These are phyloP conservation scores for Pseudopodoces humilis DNA, from an alignment of 2,113 vertebrate genomes.

Conservation along the genomic window DNA sequence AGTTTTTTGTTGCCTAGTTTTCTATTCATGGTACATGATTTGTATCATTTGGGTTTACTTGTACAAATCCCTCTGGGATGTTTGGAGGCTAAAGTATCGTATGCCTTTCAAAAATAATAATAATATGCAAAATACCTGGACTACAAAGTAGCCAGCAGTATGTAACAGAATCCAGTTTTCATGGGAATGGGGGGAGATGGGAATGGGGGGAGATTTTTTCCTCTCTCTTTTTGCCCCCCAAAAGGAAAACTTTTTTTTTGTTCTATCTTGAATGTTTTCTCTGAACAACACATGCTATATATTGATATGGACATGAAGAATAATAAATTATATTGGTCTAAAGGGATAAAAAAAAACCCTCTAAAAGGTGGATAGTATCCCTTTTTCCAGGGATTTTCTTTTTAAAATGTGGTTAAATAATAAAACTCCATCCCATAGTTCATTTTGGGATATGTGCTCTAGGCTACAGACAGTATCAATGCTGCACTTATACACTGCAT, in stretches of 20 bases:
- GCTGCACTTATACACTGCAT: neutral
- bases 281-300: neutral
- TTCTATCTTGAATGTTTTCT: neutral
- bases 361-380: neutral
- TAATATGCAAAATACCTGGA: neutral
- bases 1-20: neutral
- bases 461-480: neutral
- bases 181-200: neutral
- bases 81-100: neutral
- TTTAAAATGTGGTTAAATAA: neutral
- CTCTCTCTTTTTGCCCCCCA: neutral
- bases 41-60: neutral
- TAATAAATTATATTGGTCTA: neutral
- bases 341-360: neutral
- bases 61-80: neutral
- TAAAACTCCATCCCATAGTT: neutral
- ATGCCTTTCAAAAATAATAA: constrained; percentile 22
- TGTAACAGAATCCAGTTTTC: neutral
- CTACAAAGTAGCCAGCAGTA: neutral
- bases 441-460: neutral
- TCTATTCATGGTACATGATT: neutral
- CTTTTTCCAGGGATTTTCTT: neutral
- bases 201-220: neutral
- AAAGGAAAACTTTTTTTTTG: neutral
- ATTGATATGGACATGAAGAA: neutral